Evolutionary conservation across 2,797 vertebrate genomes (phyloP).

Genomic region (Dermochelys coriacea): DNA sequence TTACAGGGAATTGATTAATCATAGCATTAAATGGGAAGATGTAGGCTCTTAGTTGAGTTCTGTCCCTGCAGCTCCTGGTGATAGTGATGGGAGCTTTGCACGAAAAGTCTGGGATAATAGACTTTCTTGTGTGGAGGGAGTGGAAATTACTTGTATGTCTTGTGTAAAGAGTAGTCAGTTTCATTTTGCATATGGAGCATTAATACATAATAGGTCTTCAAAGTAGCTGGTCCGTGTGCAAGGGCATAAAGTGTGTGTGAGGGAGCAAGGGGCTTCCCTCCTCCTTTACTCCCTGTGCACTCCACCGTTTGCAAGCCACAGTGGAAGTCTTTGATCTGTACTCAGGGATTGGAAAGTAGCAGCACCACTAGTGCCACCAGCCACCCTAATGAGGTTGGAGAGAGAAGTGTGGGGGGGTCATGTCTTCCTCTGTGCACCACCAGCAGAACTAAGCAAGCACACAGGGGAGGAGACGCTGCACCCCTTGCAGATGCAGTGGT

Average conservation of each 20-base stretch:
- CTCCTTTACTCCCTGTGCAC: neutral
- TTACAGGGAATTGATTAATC: neutral
- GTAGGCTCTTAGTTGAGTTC: neutral
- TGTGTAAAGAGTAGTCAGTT: neutral
- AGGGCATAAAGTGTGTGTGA: neutral
- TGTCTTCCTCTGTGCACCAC: neutral
- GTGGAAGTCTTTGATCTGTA: neutral
- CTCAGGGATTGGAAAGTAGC: neutral
- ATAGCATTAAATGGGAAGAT: neutral
- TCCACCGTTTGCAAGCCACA: neutral
- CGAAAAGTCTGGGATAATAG: neutral
- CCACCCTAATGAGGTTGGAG: neutral
- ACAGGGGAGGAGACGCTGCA: neutral
- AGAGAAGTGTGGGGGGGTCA: no score
- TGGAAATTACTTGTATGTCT: neutral
- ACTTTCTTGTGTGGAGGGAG: neutral
- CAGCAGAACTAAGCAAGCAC: neutral
- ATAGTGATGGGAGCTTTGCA: rapidly evolving
- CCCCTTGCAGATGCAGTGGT: neutral
- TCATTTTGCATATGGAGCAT: neutral
- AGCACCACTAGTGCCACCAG: neutral
- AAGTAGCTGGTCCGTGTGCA: neutral
- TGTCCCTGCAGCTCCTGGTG: neutral
- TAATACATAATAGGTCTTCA: neutral
- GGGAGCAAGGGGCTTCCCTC: neutral